Percentiles rank a stretch among this genome's conserved stretches.
phyloP scores from a whole-genome alignment of 2,888 invertebrate species.

The Zygothrica quintamaculata region DNA sequence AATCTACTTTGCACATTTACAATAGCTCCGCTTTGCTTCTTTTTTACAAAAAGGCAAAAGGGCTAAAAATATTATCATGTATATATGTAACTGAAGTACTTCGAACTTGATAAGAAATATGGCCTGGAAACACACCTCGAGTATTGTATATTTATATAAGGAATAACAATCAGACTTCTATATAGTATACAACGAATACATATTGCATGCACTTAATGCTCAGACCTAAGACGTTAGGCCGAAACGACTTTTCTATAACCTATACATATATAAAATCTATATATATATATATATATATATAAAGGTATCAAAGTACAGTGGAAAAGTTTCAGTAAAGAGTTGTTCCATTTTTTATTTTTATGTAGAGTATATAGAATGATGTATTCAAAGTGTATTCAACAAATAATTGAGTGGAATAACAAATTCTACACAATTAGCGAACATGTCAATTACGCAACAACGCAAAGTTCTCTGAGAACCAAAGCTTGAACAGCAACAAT shows the following conservation, averaged over 20 bases:
- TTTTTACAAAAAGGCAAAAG: conserved; percentile 4
- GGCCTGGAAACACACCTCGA: not conserved
- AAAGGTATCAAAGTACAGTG: not conserved
- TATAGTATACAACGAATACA: not conserved
- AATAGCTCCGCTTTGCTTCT: no score
- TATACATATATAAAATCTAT: no score
- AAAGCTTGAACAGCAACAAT: conserved; percentile 7
- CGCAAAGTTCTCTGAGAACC: conserved; percentile 18
- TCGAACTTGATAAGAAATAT: not conserved
- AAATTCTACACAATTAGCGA: conserved; percentile 25
- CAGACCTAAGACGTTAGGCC: not conserved
- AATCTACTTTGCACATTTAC: no score
- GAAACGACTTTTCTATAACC: no score
- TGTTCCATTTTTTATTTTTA: no score
- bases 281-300: no score
- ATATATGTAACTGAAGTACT: not conserved
- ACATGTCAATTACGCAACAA: conserved; percentile 24
- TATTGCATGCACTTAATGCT: not conserved
- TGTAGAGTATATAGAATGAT: no score
- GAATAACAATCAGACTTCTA: conserved; percentile 37
- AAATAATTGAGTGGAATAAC: no score
- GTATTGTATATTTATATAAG: conserved; percentile 11
- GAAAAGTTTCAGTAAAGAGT: no score
- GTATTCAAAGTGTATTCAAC: no score
- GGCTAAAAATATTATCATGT: no score